Evolutionary conservation across 2,113 vertebrate genomes (phyloP).

Genomic region (Lanius collurio): DNA sequence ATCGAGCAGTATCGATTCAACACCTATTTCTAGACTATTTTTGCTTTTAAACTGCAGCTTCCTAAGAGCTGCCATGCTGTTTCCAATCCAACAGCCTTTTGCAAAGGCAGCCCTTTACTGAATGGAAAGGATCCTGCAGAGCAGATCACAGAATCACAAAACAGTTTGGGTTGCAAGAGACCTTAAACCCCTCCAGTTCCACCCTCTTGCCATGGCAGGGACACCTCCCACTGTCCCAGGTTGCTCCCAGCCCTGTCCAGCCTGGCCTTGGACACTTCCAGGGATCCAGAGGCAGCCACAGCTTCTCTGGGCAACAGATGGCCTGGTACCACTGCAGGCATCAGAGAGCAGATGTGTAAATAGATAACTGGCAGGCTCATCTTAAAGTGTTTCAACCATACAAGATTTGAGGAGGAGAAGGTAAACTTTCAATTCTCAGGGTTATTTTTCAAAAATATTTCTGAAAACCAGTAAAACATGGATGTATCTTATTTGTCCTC

Average conservation of each 20-base stretch:
- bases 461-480: background rate
- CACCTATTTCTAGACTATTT: background rate
- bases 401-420: background rate
- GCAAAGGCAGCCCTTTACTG: background rate
- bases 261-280: background rate
- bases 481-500: background rate
- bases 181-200: fast-evolving
- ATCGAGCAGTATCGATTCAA: fast-evolving
- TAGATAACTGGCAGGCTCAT: background rate
- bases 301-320: background rate
- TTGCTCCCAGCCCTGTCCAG: fast-evolving
- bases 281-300: background rate
- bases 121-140: background rate
- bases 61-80: background rate
- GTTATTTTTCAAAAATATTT: background rate
- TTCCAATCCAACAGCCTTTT: background rate
- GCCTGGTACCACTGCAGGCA: fast-evolving
- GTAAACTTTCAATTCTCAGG: background rate
- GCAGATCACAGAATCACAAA: background rate
- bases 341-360: fast-evolving
- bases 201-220: background rate
- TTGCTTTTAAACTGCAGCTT: background rate
- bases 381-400: background rate
- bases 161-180: background rate
- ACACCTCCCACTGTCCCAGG: background rate